phyloP scores from a whole-genome alignment of 2,113 vertebrate genomes.

The Miniopterus natalensis region DNA sequence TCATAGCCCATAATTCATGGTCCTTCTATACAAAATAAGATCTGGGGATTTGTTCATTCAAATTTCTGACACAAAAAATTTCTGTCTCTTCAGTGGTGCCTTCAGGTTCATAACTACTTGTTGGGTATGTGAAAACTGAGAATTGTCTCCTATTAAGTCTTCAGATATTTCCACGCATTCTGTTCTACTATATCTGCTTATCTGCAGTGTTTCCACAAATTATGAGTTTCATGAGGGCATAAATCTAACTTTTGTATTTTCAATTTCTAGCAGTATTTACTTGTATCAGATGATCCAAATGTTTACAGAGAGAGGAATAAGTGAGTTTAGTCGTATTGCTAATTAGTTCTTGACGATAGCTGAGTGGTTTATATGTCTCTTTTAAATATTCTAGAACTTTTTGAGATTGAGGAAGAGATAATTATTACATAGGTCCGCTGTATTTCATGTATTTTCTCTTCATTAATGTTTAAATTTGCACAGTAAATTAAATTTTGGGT shows the following conservation, averaged over 20 bases:
- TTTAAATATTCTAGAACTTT: neutral
- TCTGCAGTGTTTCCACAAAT: neutral
- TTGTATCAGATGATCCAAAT: neutral
- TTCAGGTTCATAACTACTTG: neutral
- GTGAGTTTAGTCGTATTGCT: neutral
- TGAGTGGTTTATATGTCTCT: neutral
- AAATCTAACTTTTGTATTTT: neutral
- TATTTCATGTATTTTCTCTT: neutral
- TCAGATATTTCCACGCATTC: neutral
- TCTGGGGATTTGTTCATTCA: neutral
- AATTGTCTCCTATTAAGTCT: neutral
- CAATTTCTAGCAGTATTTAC: neutral
- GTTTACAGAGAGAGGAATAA: neutral
- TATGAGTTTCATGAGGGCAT: neutral
- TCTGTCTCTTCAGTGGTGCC: rapidly evolving
- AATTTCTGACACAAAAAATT: neutral
- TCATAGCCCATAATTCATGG: neutral
- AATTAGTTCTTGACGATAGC: neutral
- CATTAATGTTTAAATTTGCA: neutral
- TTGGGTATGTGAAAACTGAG: neutral
- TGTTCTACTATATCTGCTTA: neutral
- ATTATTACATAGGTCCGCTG: neutral
- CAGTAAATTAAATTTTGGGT: neutral
- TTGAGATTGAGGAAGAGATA: neutral
- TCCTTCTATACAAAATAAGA: neutral